Evolutionary conservation across 2,888 invertebrate species (phyloP), one percentile per base, ranked within the genome.

Genomic region (Amiota minor): DNA sequence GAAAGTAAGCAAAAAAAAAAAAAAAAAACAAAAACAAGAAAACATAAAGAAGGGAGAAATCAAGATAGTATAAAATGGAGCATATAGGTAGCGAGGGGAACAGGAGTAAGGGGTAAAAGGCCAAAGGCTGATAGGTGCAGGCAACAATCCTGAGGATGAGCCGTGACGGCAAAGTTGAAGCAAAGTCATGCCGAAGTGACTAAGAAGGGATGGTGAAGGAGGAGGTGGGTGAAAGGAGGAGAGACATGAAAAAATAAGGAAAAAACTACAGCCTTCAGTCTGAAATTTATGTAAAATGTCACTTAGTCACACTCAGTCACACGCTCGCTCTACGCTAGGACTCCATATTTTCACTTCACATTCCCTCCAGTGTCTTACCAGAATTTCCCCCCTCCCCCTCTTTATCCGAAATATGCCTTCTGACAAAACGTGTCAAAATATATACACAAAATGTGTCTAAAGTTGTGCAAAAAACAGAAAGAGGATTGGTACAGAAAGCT

Each of bases 371-470:
- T 35, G 35, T 35, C 35, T 35, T 35, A 35, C 35, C 6, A 35
- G 35, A 35, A 35, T 35, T 35, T 35, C 6, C 35, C 35, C 6
- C 35, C 35, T 23, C 23, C 1, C 23, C 0, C 35, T 35, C 35
- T 35, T 35, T 6, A 35, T 6, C 35, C 35, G 35, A 35, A 35
- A 35, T 8, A 35, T 35, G 35, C 35, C 35, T 71, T 69, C 47
- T 84, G 81, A 84, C 84, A 83, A 84, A 84, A 84, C 80, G 84
- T 84, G 82, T 85, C 85, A 85, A 81, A 84, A 85, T 81, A 47
- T 68, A 10, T 68, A 68, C 50, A 82, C 80, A 81, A 80, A 82
- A 83, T n/a, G 53, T 71, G 50, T 20, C 59, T 68, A 72, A 76
- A 78, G 75, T 74, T 35, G 76, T 77, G 76, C 74, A 79, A 83